Evolutionary conservation across 1,140 invertebrate species (phyloP).

Genomic region (Achatina immaculata): DNA sequence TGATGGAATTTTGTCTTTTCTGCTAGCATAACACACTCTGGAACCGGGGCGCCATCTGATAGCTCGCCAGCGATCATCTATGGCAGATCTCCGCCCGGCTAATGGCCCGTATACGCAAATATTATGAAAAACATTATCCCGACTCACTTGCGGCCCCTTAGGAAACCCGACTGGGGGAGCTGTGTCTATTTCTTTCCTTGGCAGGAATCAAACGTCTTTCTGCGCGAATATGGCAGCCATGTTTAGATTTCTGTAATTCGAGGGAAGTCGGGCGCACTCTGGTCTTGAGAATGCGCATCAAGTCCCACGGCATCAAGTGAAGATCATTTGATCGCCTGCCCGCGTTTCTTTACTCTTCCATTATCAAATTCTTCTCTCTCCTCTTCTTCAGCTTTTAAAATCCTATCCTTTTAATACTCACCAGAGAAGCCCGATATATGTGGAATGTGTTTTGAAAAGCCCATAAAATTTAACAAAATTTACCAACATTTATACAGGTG

Average conservation of each 20-base stretch:
- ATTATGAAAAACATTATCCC: slow-evolving; percentile 5
- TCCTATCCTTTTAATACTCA: background rate
- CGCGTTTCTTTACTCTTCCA: too few species aligned
- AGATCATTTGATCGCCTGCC: background rate
- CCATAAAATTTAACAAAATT: too few species aligned
- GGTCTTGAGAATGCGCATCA: background rate
- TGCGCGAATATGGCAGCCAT: background rate
- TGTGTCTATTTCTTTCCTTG: background rate
- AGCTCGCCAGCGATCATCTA: background rate
- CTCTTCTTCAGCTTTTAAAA: too few species aligned
- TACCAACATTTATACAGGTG: too few species aligned
- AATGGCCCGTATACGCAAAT: slow-evolving; percentile 4
- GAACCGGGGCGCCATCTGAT: background rate
- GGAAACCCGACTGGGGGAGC: background rate
- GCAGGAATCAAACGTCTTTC: background rate
- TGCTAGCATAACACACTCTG: background rate
- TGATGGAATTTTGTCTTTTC: background rate
- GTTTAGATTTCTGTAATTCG: slow-evolving; percentile 5
- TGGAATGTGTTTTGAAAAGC: too few species aligned
- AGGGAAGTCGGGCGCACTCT: background rate
- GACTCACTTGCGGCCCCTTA: background rate
- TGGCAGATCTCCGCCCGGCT: background rate
- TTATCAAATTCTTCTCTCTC: too few species aligned
- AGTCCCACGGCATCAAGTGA: background rate
- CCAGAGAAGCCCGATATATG: background rate